These are phyloP conservation scores for Sorex fumeus DNA, from an alignment of 2,113 vertebrate genomes.

Conservation along the genomic window DNA sequence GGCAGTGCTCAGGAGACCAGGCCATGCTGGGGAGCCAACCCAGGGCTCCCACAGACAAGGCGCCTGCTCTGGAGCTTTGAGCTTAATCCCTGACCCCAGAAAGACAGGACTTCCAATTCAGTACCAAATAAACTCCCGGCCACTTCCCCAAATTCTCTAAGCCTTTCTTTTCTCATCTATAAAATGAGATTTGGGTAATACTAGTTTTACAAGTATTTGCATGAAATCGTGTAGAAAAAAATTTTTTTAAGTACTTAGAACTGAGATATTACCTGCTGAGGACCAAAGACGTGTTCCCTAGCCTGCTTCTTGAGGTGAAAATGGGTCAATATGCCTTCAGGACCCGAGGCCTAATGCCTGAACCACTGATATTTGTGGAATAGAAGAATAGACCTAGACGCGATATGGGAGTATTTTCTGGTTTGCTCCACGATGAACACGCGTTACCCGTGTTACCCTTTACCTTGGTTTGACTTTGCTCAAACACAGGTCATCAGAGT, in stretches of 20 bases:
- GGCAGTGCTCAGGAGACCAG: no score
- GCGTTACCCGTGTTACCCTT: neutral
- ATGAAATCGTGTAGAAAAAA: neutral
- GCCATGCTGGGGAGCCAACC: no score
- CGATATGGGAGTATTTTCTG: neutral
- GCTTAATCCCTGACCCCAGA: slow-evolving; percentile 18
- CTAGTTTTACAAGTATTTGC: neutral
- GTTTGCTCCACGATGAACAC: neutral
- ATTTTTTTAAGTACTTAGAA: slow-evolving; percentile 22
- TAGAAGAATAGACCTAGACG: neutral
- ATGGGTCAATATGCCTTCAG: neutral
- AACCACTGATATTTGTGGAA: neutral
- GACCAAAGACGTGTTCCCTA: slow-evolving; percentile 9
- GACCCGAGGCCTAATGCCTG: neutral
- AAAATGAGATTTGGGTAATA: neutral
- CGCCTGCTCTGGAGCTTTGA: no score
- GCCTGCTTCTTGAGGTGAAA: neutral
- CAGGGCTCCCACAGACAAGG: no score
- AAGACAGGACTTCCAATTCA: slow-evolving; percentile 10
- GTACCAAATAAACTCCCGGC: neutral
- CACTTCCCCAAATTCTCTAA: slow-evolving; percentile 43
- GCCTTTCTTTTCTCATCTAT: slow-evolving; percentile 21
- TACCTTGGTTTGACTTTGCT: slow-evolving; percentile 1
- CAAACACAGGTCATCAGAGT: slow-evolving; percentile 27
- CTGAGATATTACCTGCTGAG: neutral